Evolutionary conservation across 2,113 vertebrate species (phyloP).

Genomic region (Coturnix japonica): DNA sequence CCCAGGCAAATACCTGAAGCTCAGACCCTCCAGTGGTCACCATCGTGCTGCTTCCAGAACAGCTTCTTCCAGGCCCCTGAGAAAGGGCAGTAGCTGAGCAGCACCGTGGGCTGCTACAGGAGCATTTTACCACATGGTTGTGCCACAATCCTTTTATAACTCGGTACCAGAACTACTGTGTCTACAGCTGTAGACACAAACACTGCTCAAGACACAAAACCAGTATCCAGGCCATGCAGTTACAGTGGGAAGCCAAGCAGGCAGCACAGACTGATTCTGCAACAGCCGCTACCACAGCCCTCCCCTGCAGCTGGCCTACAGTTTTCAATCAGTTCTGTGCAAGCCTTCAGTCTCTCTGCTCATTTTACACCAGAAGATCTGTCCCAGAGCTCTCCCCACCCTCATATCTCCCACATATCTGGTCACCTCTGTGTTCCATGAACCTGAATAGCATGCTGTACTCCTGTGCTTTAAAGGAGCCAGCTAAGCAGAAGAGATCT

Average conservation of each 20-base stretch:
- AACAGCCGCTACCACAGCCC: fast-evolving
- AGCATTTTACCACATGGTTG: not conserved
- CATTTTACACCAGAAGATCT: too few relatives aligned
- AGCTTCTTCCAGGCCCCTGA: not conserved
- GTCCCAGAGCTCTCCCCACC: fast-evolving
- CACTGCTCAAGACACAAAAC: not conserved
- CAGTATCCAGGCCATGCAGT: not conserved
- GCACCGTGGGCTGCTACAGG: not conserved
- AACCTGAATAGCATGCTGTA: fast-evolving
- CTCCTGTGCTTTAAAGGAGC: too few relatives aligned
- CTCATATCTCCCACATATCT: not conserved
- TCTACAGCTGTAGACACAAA: not conserved
- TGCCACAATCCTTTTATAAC: not conserved
- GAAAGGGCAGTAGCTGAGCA: not conserved
- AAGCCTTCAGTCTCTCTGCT: fast-evolving
- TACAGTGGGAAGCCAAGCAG: not conserved
- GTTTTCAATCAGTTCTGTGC: not conserved
- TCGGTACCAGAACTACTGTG: not conserved
- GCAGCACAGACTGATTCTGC: fast-evolving
- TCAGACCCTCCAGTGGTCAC: not conserved
- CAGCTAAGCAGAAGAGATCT: too few relatives aligned
- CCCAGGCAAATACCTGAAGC: not conserved
- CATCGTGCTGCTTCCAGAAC: not conserved
- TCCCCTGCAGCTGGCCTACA: not conserved
- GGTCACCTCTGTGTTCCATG: fast-evolving